Evolutionary conservation across 2,888 invertebrate species (phyloP), one percentile per base, ranked within the genome.

Genomic region (Rhagonycha fulva): DNA sequence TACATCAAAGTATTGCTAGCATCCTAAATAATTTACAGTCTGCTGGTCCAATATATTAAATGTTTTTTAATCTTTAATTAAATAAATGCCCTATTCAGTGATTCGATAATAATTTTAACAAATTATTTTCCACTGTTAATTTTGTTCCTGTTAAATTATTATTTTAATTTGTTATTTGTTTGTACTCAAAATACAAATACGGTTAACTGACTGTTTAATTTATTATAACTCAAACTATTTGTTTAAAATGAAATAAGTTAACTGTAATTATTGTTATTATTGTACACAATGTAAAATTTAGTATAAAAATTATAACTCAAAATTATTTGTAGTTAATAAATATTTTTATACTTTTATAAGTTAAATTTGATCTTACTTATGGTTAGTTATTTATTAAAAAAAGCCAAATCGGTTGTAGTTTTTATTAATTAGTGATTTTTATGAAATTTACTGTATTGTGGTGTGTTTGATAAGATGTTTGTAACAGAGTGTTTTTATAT

Each of bases 1-100:
- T 96, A 83, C 93, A 94, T 86, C 94, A 95, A 84, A 93, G 94
- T 75, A 89, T 96, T 32, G 83, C 84, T 23, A 85, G 85, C 74
- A 86, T 88, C 76, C 83, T 85, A 79, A 83, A 84, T 63, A 86
- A 84, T 81, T 84, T 86, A 83, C 78, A 78, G 63, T 19, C 72
- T 62, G 72, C 62, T 72, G 67, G 71, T 32, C 71, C 74, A 30
- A 23, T 23, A n/a, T 76, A 74, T 63, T 76, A 66, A 67, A 71
- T 23, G 24, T 67, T 66, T 72, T 47, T 60, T 67, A n/a, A n/a
- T 26, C 47, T 47, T n/a, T 47, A n/a, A 47, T n/a, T 47, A 47
- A 47, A 47, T 47, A 47, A 47, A 47, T 47, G 12, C 47, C 47
- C n/a, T n/a, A 47, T 47, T 32, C n/a, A 12, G 47, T 47, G 47